Evolutionary conservation across 2,888 invertebrate species (phyloP), one percentile per base, ranked within the genome.

Genomic region (Chaetoderma sp.): DNA sequence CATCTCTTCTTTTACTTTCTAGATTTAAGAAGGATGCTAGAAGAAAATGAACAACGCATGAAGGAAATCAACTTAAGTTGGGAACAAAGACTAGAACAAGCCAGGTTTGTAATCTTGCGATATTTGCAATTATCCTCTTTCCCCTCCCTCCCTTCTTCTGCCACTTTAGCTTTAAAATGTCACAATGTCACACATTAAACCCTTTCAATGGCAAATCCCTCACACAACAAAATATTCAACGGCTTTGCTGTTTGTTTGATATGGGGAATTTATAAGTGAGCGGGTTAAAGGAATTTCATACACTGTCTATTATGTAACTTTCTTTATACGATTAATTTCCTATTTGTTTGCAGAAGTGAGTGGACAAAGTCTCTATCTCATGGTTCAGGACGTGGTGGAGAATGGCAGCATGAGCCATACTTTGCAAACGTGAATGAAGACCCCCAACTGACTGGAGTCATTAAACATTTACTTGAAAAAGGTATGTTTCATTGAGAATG

Each of bases 341-440:
- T n/a, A n/a, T 23, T 60, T 49, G 45, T 27, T 44, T 59, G 16
- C 67, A 78, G 77, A 56, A 55, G 59, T 42, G 78, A 80, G 21
- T 80, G 80, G 78, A 78, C 78, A 63, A 72, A 73, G 45, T 65
- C 69, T 1, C 65, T 55, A 36, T 30, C 21, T 21, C 30, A 27
- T 16, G 42, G 36, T 28, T 32, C 28, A 25, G 44, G 27, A 6
- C 54, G 50, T 54, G 54, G 60, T 0, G 33, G 52, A 16, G 70
- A 72, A 10, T 75, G 74, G 74, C 63, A 70, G 49, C 55, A 55
- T 1, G 33, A 66, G 18, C 81, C 81, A 1, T 74, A 78, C 55
- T 68, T 81, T 3, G 71, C 70, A 32, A 81, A 81, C 63, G 70
- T 81, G 5, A 81, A 81, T 56, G 79, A 81, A 55, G 80, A 81